Percentiles rank a stretch among this genome's conserved stretches.
Conservation (phyloP, 1,140 invertebrate genomes). For the Hydropsyche tenuis region DNA sequence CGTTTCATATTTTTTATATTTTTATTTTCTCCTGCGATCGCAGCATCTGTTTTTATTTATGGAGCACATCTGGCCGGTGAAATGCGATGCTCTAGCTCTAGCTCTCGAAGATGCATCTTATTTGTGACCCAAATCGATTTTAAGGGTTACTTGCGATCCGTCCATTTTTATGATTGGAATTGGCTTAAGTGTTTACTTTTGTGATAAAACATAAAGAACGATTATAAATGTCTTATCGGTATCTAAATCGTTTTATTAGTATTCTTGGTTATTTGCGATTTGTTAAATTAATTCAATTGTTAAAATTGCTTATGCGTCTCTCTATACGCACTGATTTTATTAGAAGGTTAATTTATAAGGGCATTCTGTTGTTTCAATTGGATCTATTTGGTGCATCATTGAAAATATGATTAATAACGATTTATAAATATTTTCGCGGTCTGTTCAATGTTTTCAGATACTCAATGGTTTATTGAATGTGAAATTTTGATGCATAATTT, state of each 20-base stretch:
- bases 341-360: neutral
- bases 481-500: no score
- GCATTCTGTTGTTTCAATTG: neutral
- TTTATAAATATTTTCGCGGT: neutral
- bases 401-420: neutral
- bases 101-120: conserved; percentile 7
- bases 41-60: conserved; percentile 15
- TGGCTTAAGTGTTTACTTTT: no score
- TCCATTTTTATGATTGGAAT: no score
- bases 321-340: neutral
- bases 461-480: neutral
- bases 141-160: no score
- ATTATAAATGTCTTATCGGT: no score
- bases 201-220: no score
- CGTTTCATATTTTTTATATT: no score
- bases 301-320: no score
- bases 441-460: neutral
- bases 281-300: no score
- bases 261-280: no score
- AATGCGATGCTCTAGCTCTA: neutral
- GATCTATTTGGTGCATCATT: neutral
- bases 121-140: neutral
- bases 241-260: no score
- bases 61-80: conserved; percentile 14
- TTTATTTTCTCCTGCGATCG: neutral